These are phyloP conservation scores for Phymastichus coffea DNA, from an alignment of 1,140 invertebrate species.

Conservation along the genomic window DNA sequence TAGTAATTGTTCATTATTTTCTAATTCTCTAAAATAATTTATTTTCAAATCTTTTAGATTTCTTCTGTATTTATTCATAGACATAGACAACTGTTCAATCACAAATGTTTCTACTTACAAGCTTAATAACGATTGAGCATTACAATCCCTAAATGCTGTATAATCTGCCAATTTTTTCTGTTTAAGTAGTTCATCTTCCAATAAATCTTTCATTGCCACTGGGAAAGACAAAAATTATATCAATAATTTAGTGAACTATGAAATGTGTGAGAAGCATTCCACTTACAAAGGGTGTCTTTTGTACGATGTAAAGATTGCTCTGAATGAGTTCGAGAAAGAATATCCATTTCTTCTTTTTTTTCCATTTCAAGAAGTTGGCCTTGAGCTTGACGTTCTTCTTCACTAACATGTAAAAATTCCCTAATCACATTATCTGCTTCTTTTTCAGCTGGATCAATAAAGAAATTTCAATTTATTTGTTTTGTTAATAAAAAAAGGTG, in stretches of 20 bases:
- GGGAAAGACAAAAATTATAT: conserved; percentile 40
- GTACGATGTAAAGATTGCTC: conserved; percentile 49
- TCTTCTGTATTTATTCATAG: neutral
- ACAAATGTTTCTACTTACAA: conserved; percentile 40
- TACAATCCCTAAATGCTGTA: conserved; percentile 61
- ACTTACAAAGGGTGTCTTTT: conserved; percentile 51
- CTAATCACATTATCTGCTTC: conserved; percentile 66
- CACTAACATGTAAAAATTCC: conserved; percentile 63
- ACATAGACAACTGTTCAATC: neutral
- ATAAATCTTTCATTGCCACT: conserved; percentile 66
- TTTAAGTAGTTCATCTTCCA: conserved; percentile 64
- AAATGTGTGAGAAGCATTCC: neutral
- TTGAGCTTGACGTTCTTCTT: conserved; percentile 61
- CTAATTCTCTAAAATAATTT: conserved; percentile 53
- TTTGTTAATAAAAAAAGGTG: conserved; percentile 47
- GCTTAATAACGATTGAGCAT: conserved; percentile 59
- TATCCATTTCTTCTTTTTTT: conserved; percentile 62
- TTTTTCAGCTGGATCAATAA: conserved; percentile 58
- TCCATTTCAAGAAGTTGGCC: conserved; percentile 66
- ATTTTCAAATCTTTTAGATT: conserved; percentile 1
- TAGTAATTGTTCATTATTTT: conserved; percentile 60
- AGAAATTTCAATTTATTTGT: conserved; percentile 32
- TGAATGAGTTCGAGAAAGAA: conserved; percentile 59
- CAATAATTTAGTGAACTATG: neutral
- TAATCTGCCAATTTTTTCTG: conserved; percentile 61